Base-by-base conservation (phyloP, 2,113 vertebrate genomes). In the Bos javanicus region DNA sequence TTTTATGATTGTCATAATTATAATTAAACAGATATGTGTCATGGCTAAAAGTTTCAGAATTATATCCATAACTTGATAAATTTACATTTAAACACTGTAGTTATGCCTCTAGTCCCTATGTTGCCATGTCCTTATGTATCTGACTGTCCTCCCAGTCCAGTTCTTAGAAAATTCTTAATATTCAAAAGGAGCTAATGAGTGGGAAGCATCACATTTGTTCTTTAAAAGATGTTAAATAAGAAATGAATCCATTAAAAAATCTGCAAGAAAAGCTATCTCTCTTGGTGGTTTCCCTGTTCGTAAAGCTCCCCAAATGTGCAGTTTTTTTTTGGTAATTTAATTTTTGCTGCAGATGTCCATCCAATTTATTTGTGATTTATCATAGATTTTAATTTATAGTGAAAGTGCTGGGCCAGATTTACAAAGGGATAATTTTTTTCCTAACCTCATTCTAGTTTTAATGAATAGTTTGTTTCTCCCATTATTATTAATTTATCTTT, bases 311-410 rank as follows among this genome's bases (percentile, higher is more conserved):
- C 54, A 94, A 97, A 90, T 92, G 56, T 56, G 19, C 50, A 85
- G 57, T 30, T 62, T 97, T 94, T 96, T 59, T 60, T 95, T 94
- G 59, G 30, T 93, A 94, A 95, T 95, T 57, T 95, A 95, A 97
- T 98, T 96, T 96, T 76, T 87, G 48, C 64, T 94, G 74, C 52
- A 95, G 36, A 87, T 95, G 64, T 94, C 54, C 43, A 94, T 76
- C n/a, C 43, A 87, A 96, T 92, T 84, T 93, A 74, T 91, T 95
- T 96, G 83, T 81, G 92, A 96, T 95, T 95, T 95, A 97, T 95
- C 57, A 94, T 85, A 59, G 50, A 74, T 91, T 96, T 96, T 96
- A 98, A 92, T 96, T 97, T 96, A 92, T 78, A 95, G 43, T 95
- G 48, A 91, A 85, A 89, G 26, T 96, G 36, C 36, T 94, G 62